Base-by-base conservation (phyloP, 2,888 invertebrate genomes). In the Aporophyla lueneburgensis region DNA sequence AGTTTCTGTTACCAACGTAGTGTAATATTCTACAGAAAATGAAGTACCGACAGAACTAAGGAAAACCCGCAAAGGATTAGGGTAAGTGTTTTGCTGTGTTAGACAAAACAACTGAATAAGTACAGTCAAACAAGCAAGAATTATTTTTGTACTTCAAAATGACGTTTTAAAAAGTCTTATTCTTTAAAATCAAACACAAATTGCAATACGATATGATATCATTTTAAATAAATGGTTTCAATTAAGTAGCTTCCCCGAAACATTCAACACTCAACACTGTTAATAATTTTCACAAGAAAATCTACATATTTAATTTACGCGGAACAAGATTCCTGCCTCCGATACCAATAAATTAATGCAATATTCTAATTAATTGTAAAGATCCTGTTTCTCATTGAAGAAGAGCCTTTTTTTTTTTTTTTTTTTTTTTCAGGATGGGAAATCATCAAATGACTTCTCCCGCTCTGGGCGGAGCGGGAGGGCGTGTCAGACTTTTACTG, bases 341-440 rank as follows among this genome's bases (percentile, higher is more conserved):
- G 61, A 78, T 78, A 56, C 49, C 53, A 73, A 78, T 81, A 62
- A 81, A 74, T 81, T 78, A 81, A 74, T 82, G 71, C 56, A 77
- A 76, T 69, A 75, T 74, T 73, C 51, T 76, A 67, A 76, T 83
- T 81, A 76, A 69, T 76, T 76, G 59, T 71, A 62, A 85, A 73
- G 81, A 72, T 81, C 73, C 68, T 16, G 24, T 80, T 74, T 71
- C 85, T 58, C n/a, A 46, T 27, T 69, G 7, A 62, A 19, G 69
- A 51, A 62, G n/a, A n/a, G n/a, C n/a, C n/a, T n/a, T n/a, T n/a
- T n/a, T n/a, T n/a, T n/a, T n/a, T n/a, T n/a, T n/a, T n/a, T n/a
- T n/a, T n/a, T n/a, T n/a, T n/a, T n/a, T n/a, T n/a, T n/a, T n/a
- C n/a, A n/a, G n/a, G n/a, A n/a, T n/a, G n/a, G n/a, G n/a, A n/a